phyloP scores from a whole-genome alignment of 35 echinoderm and acorn worm genomes.

The Lytechinus pictus region DNA sequence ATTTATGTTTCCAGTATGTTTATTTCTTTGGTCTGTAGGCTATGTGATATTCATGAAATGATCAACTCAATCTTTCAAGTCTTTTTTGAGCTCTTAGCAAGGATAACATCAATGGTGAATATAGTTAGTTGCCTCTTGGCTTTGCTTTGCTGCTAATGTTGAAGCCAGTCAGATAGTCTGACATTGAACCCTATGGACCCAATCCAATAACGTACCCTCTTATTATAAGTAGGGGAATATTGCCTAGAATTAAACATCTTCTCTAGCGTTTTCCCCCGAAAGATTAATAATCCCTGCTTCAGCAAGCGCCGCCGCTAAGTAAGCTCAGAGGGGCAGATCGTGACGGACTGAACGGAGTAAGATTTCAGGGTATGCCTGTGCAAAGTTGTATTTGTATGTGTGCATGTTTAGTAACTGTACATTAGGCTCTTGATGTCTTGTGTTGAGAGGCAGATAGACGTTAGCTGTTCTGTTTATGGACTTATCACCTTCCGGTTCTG shows the following conservation, averaged over 20 bases:
- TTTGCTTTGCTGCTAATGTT: not conserved
- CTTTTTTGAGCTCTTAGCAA: no score
- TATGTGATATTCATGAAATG: no score
- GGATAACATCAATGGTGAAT: no score
- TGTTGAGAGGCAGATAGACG: no score
- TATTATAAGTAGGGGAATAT: not conserved
- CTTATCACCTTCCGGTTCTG: no score
- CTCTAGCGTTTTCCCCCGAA: not conserved
- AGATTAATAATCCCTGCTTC: slow-evolving; percentile 4
- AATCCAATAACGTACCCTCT: not conserved
- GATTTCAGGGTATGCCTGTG: not conserved
- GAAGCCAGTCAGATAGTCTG: not conserved
- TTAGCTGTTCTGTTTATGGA: no score
- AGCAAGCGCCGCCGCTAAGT: not conserved
- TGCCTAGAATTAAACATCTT: not conserved
- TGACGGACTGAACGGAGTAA: not conserved
- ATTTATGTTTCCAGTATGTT: no score
- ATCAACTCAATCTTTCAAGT: no score
- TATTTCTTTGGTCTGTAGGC: no score
- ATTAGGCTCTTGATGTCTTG: no score
- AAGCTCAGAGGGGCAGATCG: not conserved
- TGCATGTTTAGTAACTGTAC: no score
- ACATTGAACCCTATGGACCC: not conserved
- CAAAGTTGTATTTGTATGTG: not conserved
- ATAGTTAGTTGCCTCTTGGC: no score